phyloP scores from a whole-genome alignment of 2,797 vertebrate species.

The Lutjanus argentimaculatus region DNA sequence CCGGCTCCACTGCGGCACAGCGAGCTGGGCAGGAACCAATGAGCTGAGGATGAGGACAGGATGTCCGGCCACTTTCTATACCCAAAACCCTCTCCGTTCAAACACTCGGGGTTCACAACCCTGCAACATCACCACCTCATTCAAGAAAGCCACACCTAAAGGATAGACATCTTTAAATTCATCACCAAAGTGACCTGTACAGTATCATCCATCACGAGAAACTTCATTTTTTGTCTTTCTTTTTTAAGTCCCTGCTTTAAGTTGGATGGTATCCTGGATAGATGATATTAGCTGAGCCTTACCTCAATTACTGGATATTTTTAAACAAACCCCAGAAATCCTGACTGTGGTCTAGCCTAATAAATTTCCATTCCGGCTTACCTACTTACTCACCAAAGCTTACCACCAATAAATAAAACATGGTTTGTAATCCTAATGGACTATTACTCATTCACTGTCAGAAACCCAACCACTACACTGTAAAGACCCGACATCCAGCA shows the following conservation, averaged over 20 bases:
- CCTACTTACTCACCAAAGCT: conserved; percentile 44
- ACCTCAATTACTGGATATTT: conserved; percentile 37
- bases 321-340: conserved; percentile 20
- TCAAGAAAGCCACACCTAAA: conserved; percentile 40
- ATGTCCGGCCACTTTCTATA: conserved; percentile 67
- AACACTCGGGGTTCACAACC: conserved; percentile 47
- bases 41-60: conserved; percentile 68
- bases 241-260: background rate
- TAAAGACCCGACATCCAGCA: conserved; percentile 8
- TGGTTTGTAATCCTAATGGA: conserved; percentile 21
- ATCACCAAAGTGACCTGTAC: background rate
- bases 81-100: conserved; percentile 61
- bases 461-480: conserved; percentile 16
- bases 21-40: conserved; percentile 63
- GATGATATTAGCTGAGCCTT: conserved; percentile 28
- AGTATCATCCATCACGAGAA: background rate
- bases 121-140: conserved; percentile 25
- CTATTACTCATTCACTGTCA: conserved; percentile 43
- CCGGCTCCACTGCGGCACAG: conserved; percentile 54
- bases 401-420: conserved; percentile 54
- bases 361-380: conserved; percentile 46
- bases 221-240: background rate
- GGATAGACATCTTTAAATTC: background rate
- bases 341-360: conserved; percentile 39
- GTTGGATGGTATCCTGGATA: background rate